Evolutionary conservation across 2,797 vertebrate species (phyloP), one percentile per base, ranked within the genome.

Genomic region (Echeneis naucrates): DNA sequence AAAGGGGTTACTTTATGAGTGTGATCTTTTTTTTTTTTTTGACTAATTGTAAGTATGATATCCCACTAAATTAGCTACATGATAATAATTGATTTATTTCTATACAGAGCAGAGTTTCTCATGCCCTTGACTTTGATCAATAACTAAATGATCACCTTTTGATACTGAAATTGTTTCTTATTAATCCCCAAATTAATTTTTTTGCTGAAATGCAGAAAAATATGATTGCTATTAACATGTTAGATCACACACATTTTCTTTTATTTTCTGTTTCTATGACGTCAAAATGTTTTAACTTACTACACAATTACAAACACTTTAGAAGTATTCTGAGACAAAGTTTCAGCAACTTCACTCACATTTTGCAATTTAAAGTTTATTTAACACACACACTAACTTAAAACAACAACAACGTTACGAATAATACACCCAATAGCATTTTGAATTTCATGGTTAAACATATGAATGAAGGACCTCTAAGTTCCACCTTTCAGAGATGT

Each of bases 401-500:
- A 64, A 84, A 80, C 2, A 26, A 60, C 40, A 47, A 42, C 33
- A 30, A 30, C 30, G 3, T 30, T 16, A 44, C 17, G 17, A 16
- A 16, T 19, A 55, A 1, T 55, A 50, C 54, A 75, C 81, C 55
- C 84, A 68, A 87, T 48, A 56, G 30, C 67, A 63, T 53, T 26
- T 75, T 83, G 54, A 81, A 40, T 45, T n/a, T 71, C 74, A 83
- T 75, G 58, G 83, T 82, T 86, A 80, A 88, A 73, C 48, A 78
- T 81, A 24, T 21, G 52, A 24, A 27, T 55, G 0, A 59, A 16
- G 11, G 38, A 19, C 23, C 5, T 13, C 6, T 32, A 11, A 68
- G 69, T 76, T 78, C 81, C 72, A 88, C 85, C 51, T 59, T 59
- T 1, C 37, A 30, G 14, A 19, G 2, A 52, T 85, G 80, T 38